Base-by-base conservation (phyloP, 2,888 invertebrate species). In the Pheosia gnoma region DNA sequence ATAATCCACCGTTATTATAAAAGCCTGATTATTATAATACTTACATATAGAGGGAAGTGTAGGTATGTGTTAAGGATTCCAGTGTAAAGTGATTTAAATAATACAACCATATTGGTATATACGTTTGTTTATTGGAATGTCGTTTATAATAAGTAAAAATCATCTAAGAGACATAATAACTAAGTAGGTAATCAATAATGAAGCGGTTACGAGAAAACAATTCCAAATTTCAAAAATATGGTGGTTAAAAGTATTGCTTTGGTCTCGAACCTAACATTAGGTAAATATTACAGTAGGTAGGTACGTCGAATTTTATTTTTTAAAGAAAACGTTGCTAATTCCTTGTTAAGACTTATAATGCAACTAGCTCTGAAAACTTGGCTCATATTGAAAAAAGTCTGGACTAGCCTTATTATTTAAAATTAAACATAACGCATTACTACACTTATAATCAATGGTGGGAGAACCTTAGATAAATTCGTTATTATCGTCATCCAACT, bases 61-160 rank as follows among this genome's bases (percentile, higher is more conserved):
- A 43, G 43, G 9, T 9, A 43, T 8, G 43, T 9, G 4, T 43
- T 9, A 4, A 2, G 43, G 9, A 3, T 25, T 53, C 8, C 2
- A 25, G 25, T 25, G 2, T 25, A 25, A 25, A 25, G 25, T 37
- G 25, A 38, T 5, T 47, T 1, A 71, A 78, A 74, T 77, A 74
- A 78, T 70, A 85, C 60, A 73, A 76, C 64, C 67, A 52, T 71
- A 82, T 82, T 85, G 84, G 84, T 87, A 88, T 83, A 88, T 85
- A 87, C 73, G 70, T 78, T 81, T 88, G 25, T 87, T 89, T 84
- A 88, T 89, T 91, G 91, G 91, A 91, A 91, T 91, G 91, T 91
- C 80, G 80, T 82, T 85, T 86, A 87, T 80, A 86, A 81, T 84
- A 86, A 80, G 79, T 81, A 88, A 78, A 83, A 85, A 74, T 70